These are phyloP conservation scores for Corythucha ciliata DNA, from an alignment of 2,888 invertebrate genomes.

Conservation along the genomic window DNA sequence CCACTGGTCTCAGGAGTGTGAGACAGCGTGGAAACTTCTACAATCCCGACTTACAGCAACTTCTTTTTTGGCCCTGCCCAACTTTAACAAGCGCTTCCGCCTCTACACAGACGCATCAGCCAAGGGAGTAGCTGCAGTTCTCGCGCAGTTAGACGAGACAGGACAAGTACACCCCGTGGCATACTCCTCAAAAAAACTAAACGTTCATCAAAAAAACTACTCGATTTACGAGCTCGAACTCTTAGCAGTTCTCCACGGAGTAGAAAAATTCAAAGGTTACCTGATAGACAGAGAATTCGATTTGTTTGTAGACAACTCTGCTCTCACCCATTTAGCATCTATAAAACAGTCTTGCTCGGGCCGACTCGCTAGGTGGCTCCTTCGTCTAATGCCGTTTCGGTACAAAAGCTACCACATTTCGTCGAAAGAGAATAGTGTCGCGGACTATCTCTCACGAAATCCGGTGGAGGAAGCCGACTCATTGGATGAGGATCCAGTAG, in stretches of 20 bases:
- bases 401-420: conserved; percentile 1
- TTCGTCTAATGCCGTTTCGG: conserved; percentile 1
- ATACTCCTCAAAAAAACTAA: not conserved
- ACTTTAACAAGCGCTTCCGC: too few relatives aligned
- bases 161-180: not conserved
- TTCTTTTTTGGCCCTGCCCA: too few relatives aligned
- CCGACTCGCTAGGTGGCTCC: conserved; percentile 7
- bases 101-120: conserved; percentile 7
- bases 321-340: conserved; percentile 1
- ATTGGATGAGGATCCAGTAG: not conserved
- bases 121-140: conserved; percentile 5
- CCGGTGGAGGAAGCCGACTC: not conserved
- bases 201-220: conserved; percentile 6
- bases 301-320: conserved; percentile 5
- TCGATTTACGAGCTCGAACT: conserved; percentile 10
- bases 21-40: too few relatives aligned
- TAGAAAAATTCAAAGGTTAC: conserved; percentile 6
- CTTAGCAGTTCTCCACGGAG: not conserved
- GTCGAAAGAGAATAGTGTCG: not conserved
- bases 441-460: conserved; percentile 15
- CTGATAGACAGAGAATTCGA: conserved; percentile 2
- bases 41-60: too few relatives aligned
- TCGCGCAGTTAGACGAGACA: conserved; percentile 3
- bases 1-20: too few relatives aligned
- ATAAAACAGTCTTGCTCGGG: conserved; percentile 4